Base-by-base conservation (phyloP, 2,113 vertebrate genomes). In the Diphyllodes magnificus region DNA sequence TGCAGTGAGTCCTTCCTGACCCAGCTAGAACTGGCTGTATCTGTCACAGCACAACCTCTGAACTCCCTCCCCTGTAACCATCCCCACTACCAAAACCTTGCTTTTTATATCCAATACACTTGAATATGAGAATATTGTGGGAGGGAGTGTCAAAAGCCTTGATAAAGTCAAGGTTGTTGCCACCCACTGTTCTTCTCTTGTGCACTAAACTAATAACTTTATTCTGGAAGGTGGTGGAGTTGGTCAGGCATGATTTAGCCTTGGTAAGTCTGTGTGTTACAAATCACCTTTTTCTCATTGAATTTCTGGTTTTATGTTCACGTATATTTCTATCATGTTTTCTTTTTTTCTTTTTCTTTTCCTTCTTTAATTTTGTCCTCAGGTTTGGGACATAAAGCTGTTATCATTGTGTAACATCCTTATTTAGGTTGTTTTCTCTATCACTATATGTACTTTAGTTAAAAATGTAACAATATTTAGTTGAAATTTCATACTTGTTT, bases 381-480 rank as follows among this genome's bases (percentile, higher is more conserved):
- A 24, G 3, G 15, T 71, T 82, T 78, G n/a, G 10, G 3, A n/a
- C 54, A 1, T 49, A 49, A 61, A 31, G 10, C 21, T 77, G 11
- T 75, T 65, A 61, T 11, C 0, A 0, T 57, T 0, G 0, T 57
- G 9, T 37, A 49, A 30, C 1, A 54, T 50, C n/a, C n/a, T 80
- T 79, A 49, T 45, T 79, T 76, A 56, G 3, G 14, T 81, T 86
- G 8, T 54, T 86, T 84, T 51, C 14, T 66, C 13, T 20, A 68
- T 10, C 2, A 39, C 11, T 71, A 0, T 19, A 11, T 49, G 19
- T 56, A 28, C 28, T 45, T 15, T 6, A 13, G 3, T 47, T 82
- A 30, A 53, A 61, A 91, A 45, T 19, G 22, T 10, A 68, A 8
- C 3, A 80, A 10, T n/a, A 7, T 27, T 69, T 64, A 90, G 8